Conservation (phyloP, 2,113 vertebrate genomes). For the Nipponia nippon region DNA sequence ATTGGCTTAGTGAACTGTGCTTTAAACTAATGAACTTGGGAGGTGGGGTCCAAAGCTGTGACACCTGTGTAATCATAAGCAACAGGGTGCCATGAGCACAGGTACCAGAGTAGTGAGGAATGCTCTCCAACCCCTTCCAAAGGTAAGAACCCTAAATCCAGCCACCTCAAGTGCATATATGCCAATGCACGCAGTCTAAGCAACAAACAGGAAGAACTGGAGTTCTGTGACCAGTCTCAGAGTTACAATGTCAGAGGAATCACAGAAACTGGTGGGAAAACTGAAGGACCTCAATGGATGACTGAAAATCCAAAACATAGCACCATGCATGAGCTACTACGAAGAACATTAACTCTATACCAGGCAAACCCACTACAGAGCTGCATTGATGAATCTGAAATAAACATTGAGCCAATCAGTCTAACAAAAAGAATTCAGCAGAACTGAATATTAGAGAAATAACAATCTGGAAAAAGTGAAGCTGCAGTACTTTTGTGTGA, state of each 20-base stretch:
- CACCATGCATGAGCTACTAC: rapidly evolving
- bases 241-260: background rate
- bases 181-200: background rate
- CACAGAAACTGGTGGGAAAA: background rate
- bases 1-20: background rate
- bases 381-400: background rate
- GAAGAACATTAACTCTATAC: background rate
- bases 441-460: background rate
- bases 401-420: background rate
- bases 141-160: background rate
- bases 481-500: background rate
- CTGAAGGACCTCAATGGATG: background rate
- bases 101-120: background rate
- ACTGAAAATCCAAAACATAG: background rate
- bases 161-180: background rate
- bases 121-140: background rate
- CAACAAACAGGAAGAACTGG: background rate
- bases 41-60: background rate
- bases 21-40: background rate
- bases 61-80: background rate
- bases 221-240: background rate
- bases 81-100: background rate
- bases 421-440: background rate
- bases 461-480: background rate
- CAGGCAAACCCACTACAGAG: background rate